Base-by-base conservation (phyloP, 2,113 vertebrate species). In the Aix galericulata region DNA sequence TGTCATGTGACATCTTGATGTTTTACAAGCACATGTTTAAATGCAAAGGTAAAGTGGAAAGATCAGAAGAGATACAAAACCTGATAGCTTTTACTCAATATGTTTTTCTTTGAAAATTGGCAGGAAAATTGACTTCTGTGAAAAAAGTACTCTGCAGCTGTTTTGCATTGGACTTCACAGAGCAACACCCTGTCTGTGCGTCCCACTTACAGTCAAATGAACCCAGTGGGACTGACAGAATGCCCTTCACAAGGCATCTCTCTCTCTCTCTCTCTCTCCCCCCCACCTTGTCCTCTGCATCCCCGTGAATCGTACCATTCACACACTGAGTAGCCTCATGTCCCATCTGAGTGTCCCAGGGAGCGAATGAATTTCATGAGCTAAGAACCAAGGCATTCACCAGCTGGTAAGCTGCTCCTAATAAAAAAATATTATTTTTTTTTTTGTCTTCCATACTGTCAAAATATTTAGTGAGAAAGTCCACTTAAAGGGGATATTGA, bases 91-190 rank as follows among this genome's bases (percentile, higher is more conserved):
- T 84, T 78, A 82, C 83, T 94, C 62, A 36, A 5, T 76, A 73
- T 23, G 40, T 66, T 94, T 86, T 18, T 69, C 48, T 86, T 93
- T 84, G 76, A 76, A 76, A 89, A 64, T 9, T 86, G 77, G 73
- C 66, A 76, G 48, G 38, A 55, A 96, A 87, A 91, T 40, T 36
- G 68, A 75, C 77, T 84, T 68, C 22, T 78, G 73, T 50, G 71
- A 78, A 92, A 83, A 92, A 86, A 93, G 59, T 12, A 27, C 82
- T 91, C 69, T 72, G 79, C 82, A 85, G 93, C 91, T 94, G 89
- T 75, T 89, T 63, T 91, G 58, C 73, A 78, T n/a, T 56, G 91
- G 73, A 59, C 69, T 88, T 68, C 85, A 78, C 82, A 81, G 68
- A 77, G 76, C 42, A 63, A 52, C 3, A 56, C n/a, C 48, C 11